Base-by-base conservation (phyloP, 1,140 invertebrate species). In the Hyles vespertilio region DNA sequence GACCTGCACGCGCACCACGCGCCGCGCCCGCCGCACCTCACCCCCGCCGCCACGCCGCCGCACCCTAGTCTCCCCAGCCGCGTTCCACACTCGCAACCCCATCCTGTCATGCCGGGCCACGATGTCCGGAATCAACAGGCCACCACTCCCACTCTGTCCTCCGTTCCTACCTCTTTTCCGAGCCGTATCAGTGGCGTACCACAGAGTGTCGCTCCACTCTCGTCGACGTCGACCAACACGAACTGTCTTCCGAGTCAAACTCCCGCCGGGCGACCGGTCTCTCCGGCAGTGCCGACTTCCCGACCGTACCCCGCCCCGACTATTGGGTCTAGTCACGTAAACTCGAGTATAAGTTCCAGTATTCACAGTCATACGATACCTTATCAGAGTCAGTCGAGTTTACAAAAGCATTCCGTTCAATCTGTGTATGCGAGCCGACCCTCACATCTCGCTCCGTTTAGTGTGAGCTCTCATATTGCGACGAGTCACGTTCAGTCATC, bases 111-210 rank as follows among this genome's bases (percentile, higher is more conserved):
- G 75, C 84, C 91, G 58, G 88, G 91, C 40, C 90, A 90, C 49
- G 84, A 83, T 56, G 80, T 79, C 10, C 77, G 82, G 55, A 77
- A 76, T 63, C 61, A 60, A 10, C 61, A 74, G 33, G 68, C 77
- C 51, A 61, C 88, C 80, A 68, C 89, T 63, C 84, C 72, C 60
- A 55, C 72, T 46, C 87, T 90, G 80, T 74, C 91, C 80, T 88
- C 91, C 85, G 65, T 90, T 90, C 76, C 91, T 91, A 78, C 91
- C 90, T 70, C 91, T 83, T 85, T 85, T 87, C 72, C 91, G 74
- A 72, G 83, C 89, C 54, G 88, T 84, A 58, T 90, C 87, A 60
- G 89, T 84, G 65, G 90, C 81, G 72, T 79, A 22, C 90, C 91
- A n/a, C 91, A 87, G 44, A 90, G 89, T 63, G 84, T 89, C 40